phyloP scores from a whole-genome alignment of 2,797 vertebrate genomes.

The Otolemur crassicaudatus region DNA sequence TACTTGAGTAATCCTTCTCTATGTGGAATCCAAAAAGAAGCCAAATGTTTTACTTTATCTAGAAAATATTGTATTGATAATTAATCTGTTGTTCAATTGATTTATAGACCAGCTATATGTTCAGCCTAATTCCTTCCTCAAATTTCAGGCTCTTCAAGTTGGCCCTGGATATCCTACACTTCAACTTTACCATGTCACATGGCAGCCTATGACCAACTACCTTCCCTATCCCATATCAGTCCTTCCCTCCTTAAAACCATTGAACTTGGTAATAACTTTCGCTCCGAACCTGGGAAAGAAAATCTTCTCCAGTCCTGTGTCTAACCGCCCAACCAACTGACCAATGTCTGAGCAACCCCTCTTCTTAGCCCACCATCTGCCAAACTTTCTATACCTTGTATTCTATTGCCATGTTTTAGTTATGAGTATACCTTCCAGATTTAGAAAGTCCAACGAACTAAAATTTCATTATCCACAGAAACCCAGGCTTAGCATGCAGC shows the following conservation, averaged over 20 bases:
- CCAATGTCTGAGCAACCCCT: not conserved
- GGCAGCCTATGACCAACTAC: not conserved
- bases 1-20: not conserved
- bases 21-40: not conserved
- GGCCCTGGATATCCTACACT: not conserved
- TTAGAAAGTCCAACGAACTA: not conserved
- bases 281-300: not conserved
- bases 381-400: not conserved
- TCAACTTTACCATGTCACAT: not conserved
- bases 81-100: not conserved
- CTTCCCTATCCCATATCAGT: not conserved
- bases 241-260: not conserved
- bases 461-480: not conserved
- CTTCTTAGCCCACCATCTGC: not conserved
- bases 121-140: not conserved
- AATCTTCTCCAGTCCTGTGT: not conserved
- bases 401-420: not conserved
- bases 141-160: not conserved
- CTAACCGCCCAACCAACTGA: not conserved
- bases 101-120: not conserved
- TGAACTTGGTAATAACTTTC: not conserved
- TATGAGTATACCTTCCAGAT: not conserved
- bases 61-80: not conserved
- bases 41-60: not conserved
- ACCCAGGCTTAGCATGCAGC: not conserved